phyloP scores from a whole-genome alignment of 2,113 vertebrate species.

The Eurystomus gularis region DNA sequence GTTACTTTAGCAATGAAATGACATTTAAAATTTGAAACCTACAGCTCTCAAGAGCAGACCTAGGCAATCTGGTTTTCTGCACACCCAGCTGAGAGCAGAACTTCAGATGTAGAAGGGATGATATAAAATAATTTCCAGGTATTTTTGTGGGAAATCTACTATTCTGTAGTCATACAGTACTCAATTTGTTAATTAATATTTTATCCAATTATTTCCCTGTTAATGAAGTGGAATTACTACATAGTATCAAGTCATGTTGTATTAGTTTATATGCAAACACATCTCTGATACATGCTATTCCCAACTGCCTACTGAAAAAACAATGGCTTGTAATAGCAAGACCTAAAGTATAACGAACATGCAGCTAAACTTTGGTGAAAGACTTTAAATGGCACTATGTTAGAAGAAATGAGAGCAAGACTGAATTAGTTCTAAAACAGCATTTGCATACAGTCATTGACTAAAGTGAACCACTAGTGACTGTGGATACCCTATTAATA shows the following conservation, averaged over 20 bases:
- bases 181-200: not conserved
- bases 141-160: not conserved
- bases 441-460: not conserved
- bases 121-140: not conserved
- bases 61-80: not conserved
- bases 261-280: not conserved
- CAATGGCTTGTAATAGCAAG: not conserved
- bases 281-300: not conserved
- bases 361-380: not conserved
- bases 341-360: not conserved
- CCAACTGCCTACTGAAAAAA: not conserved
- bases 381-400: not conserved
- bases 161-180: not conserved
- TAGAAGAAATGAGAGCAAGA: not conserved
- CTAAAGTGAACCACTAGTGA: not conserved
- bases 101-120: not conserved
- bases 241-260: not conserved
- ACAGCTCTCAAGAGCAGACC: not conserved
- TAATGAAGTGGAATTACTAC: not conserved
- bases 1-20: not conserved
- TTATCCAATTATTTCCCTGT: not conserved
- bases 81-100: accelerated
- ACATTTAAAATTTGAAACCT: not conserved
- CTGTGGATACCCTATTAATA: not conserved
- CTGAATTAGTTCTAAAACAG: not conserved